Conservation (phyloP, 2,888 invertebrate species). For the Volucella inflata region DNA sequence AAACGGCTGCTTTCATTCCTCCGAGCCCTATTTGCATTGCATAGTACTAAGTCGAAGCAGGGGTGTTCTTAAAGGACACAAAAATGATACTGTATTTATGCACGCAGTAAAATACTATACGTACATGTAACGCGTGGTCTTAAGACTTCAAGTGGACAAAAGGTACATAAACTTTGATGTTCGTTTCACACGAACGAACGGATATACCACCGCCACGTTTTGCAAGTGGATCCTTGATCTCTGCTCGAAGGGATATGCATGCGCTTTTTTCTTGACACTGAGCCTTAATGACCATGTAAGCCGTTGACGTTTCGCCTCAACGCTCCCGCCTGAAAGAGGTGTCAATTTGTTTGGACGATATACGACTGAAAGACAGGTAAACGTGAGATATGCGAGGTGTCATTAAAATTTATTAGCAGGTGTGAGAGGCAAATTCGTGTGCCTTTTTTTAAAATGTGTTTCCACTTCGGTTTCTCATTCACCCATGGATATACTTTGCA, state of each 20-base stretch:
- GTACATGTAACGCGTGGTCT: conserved; percentile 34
- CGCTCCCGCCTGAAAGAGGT: conserved; percentile 29
- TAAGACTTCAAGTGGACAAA: conserved; percentile 53
- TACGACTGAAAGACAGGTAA: conserved; percentile 26
- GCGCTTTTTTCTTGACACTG: conserved; percentile 28
- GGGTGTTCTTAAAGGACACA: conserved; percentile 13
- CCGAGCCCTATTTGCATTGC: conserved; percentile 27
- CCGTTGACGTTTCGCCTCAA: not conserved
- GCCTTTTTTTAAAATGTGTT: too few relatives aligned
- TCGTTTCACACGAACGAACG: conserved; percentile 45
- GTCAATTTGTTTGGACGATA: conserved; percentile 25
- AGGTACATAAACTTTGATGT: conserved; percentile 60
- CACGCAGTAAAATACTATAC: not conserved
- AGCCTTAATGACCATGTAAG: conserved; percentile 47
- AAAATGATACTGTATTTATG: not conserved
- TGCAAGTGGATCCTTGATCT: conserved; percentile 5
- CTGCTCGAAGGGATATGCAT: conserved; percentile 13
- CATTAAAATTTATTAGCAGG: conserved; percentile 29
- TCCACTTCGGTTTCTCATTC: too few relatives aligned
- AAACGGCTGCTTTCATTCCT: conserved; percentile 34
- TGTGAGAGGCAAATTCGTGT: too few relatives aligned
- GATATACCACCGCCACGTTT: not conserved
- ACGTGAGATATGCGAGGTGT: conserved; percentile 21
- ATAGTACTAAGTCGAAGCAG: not conserved
- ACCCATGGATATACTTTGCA: too few relatives aligned